A percentile compares a stretch with the other conserved stretches of the same genome.
These are phyloP conservation scores for Diadema setosum DNA, from an alignment of 35 echinoderm and acorn worm genomes.

Conservation along the genomic window DNA sequence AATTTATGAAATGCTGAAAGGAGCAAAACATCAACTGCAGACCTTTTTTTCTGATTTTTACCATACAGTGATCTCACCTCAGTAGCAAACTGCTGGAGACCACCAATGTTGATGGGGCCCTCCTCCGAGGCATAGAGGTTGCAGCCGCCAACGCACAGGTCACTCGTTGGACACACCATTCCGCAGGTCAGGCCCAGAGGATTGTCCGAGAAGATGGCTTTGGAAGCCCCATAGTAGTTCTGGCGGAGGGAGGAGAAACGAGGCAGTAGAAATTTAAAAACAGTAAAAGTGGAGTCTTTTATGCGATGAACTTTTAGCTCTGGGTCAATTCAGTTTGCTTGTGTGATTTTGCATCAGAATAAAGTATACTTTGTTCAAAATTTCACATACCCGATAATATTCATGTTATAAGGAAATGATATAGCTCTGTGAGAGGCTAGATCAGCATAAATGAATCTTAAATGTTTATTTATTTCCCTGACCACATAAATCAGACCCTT, in stretches of 20 bases:
- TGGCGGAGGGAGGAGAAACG: neutral
- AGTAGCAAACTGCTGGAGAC: slow-evolving; percentile 96
- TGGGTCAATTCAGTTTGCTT: too few relatives aligned
- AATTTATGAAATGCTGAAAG: too few relatives aligned
- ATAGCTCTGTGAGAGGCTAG: too few relatives aligned
- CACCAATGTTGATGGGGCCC: slow-evolving; percentile 96
- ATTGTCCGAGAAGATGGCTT: slow-evolving; percentile 97
- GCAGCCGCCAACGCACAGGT: slow-evolving; percentile 95
- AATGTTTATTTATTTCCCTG: too few relatives aligned
- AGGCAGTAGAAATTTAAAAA: neutral
- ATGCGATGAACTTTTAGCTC: neutral
- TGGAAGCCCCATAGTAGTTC: slow-evolving; percentile 97
- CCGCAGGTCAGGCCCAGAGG: slow-evolving; percentile 93
- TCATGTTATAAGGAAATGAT: too few relatives aligned
- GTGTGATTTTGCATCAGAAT: too few relatives aligned
- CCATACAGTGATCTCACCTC: slow-evolving; percentile 44
- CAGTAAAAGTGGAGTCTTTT: neutral
- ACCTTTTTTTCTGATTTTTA: too few relatives aligned
- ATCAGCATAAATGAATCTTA: too few relatives aligned
- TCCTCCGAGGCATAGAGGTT: slow-evolving; percentile 96
- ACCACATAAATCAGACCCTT: too few relatives aligned
- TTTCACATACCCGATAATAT: too few relatives aligned
- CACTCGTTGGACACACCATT: slow-evolving; percentile 98
- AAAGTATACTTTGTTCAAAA: too few relatives aligned
- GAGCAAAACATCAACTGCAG: too few relatives aligned